Evolutionary conservation across 1,140 invertebrate genomes (phyloP).

Genomic region (Reticulitermes speratus): DNA sequence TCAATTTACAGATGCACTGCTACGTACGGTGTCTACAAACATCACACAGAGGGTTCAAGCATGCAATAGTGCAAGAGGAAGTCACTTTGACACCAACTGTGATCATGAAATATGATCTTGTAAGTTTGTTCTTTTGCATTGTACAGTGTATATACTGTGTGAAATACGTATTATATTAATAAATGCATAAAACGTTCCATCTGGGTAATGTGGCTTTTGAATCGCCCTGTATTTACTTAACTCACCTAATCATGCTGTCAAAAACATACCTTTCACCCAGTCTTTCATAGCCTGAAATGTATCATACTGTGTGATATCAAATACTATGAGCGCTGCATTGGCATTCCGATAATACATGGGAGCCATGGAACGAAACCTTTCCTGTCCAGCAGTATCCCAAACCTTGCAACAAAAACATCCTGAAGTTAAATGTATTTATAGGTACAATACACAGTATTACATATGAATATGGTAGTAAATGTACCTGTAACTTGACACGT

Average conservation of each 20-base stretch:
- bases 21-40: too few species aligned
- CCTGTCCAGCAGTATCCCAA: slow-evolving; percentile 90
- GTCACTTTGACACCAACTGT: too few species aligned
- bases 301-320: slow-evolving; percentile 75
- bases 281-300: slow-evolving; percentile 73
- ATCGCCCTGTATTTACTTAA: too few species aligned
- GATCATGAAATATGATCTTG: too few species aligned
- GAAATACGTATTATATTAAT: too few species aligned
- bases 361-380: slow-evolving; percentile 79
- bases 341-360: slow-evolving; percentile 93
- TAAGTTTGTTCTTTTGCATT: too few species aligned
- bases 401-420: slow-evolving; percentile 54
- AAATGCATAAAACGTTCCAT: too few species aligned
- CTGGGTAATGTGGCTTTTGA: too few species aligned
- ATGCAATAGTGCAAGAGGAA: too few species aligned
- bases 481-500: slow-evolving; percentile 71
- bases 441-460: neutral
- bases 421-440: slow-evolving; percentile 29
- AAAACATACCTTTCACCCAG: slow-evolving; percentile 67
- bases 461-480: neutral
- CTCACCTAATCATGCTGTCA: neutral
- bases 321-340: slow-evolving; percentile 82
- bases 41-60: too few species aligned
- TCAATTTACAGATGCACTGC: too few species aligned
- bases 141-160: too few species aligned